These are phyloP conservation scores for Sarcophaga peregrina DNA, from an alignment of 1,140 invertebrate genomes.

Conservation along the genomic window DNA sequence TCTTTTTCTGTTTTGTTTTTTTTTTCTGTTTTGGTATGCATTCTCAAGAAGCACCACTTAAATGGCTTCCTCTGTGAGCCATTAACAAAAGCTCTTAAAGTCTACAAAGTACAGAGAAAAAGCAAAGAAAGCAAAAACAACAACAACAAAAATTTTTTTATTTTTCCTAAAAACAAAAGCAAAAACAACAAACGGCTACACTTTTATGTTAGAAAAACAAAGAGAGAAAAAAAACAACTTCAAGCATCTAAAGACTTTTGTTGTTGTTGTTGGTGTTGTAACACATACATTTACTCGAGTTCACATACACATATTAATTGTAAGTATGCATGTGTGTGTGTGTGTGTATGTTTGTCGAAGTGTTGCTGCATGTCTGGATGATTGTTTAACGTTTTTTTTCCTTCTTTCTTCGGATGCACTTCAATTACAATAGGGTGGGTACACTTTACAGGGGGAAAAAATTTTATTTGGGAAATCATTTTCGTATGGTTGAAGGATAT, in stretches of 20 bases:
- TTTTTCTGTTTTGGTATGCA: slow-evolving; percentile 44
- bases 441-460: too few relatives aligned
- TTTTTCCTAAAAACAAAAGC: background rate
- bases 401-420: background rate
- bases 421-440: too few relatives aligned
- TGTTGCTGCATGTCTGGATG: background rate
- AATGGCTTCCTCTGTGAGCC: slow-evolving; percentile 59
- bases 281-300: background rate
- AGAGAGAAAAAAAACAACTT: background rate
- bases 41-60: slow-evolving; percentile 66
- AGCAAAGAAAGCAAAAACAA: slow-evolving; percentile 2
- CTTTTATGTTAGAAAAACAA: slow-evolving; percentile 35
- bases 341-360: background rate
- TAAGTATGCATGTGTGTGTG: too few relatives aligned
- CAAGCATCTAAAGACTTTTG: slow-evolving; percentile 55
- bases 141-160: too few relatives aligned
- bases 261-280: slow-evolving; percentile 51
- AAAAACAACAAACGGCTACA: slow-evolving; percentile 30
- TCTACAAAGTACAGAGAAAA: slow-evolving; percentile 25
- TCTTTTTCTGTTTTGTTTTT: too few relatives aligned
- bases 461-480: too few relatives aligned
- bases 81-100: slow-evolving; percentile 43
- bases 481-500: too few relatives aligned
- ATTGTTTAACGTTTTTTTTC: background rate
- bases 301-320: background rate